Evolutionary conservation across 2,797 vertebrate species (phyloP).

Genomic region (Hoplostethus mediterraneus): DNA sequence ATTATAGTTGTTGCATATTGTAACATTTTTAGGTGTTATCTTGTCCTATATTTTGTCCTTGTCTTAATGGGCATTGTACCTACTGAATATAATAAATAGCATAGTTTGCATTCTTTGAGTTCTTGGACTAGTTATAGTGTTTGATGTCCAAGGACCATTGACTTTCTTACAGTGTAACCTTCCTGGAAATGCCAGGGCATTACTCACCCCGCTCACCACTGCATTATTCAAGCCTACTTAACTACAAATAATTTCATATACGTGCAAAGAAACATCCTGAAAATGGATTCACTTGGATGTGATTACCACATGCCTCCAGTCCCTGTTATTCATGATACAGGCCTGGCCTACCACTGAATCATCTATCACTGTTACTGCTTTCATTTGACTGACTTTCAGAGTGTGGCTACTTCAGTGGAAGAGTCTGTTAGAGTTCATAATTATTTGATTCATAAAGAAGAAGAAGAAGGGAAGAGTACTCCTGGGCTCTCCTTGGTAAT

Average conservation of each 20-base stretch:
- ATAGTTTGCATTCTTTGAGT: slow-evolving; percentile 57
- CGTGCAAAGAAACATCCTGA: slow-evolving; percentile 56
- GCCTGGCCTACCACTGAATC: slow-evolving; percentile 39
- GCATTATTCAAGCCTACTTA: slow-evolving; percentile 72
- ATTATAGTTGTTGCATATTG: too few species aligned
- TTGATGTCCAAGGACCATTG: slow-evolving; percentile 58
- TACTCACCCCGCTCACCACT: slow-evolving; percentile 68
- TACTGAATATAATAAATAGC: slow-evolving; percentile 51
- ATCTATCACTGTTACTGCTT: slow-evolving; percentile 71
- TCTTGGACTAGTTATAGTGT: slow-evolving; percentile 45
- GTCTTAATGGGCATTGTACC: neutral
- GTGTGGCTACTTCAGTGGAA: slow-evolving; percentile 33
- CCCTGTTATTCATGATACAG: slow-evolving; percentile 72
- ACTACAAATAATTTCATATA: slow-evolving; percentile 68
- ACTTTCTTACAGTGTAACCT: slow-evolving; percentile 67
- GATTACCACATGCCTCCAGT: slow-evolving; percentile 64
- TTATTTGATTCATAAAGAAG: neutral
- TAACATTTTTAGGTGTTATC: too few species aligned
- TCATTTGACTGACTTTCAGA: slow-evolving; percentile 70
- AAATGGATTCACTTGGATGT: slow-evolving; percentile 72
- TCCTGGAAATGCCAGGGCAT: slow-evolving; percentile 75
- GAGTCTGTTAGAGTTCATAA: slow-evolving; percentile 33
- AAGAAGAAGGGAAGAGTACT: slow-evolving; percentile 1
- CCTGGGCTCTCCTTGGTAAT: slow-evolving; percentile 48
- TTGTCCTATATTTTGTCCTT: too few species aligned